A percentile compares a stretch with the other conserved stretches of the same genome.
These are phyloP conservation scores for Catharus ustulatus DNA, from an alignment of 2,797 vertebrate species.

Conservation along the genomic window DNA sequence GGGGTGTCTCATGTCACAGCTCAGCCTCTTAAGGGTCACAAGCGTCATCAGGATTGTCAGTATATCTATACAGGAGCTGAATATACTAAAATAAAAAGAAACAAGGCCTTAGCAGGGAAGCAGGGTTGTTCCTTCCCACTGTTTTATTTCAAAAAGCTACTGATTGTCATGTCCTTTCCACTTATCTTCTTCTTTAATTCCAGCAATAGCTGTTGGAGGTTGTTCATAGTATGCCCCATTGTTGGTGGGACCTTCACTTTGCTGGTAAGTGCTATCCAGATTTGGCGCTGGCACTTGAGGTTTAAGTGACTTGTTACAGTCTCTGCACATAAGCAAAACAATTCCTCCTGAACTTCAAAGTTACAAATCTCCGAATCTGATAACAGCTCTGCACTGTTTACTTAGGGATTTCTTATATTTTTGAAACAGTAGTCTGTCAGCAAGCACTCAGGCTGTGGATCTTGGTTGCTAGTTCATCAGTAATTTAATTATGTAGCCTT, in stretches of 20 bases:
- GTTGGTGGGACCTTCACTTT: neutral
- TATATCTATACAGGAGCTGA: neutral
- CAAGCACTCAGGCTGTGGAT: neutral
- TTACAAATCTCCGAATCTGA: neutral
- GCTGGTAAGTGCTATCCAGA: neutral
- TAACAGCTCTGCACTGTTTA: conserved; percentile 15
- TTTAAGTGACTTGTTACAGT: neutral
- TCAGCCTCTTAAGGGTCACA: neutral
- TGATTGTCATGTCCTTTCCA: neutral
- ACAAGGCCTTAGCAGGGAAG: neutral
- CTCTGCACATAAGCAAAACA: neutral
- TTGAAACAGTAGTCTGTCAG: conserved; percentile 12
- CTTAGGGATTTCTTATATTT: neutral
- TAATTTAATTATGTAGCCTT: neutral
- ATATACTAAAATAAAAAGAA: neutral
- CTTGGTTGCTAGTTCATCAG: neutral
- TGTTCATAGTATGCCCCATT: neutral
- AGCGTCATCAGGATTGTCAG: neutral
- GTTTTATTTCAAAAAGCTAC: neutral
- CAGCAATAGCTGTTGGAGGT: neutral
- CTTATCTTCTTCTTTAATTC: neutral
- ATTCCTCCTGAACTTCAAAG: neutral
- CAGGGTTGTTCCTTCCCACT: neutral
- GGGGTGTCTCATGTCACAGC: neutral
- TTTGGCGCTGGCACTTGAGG: neutral